These are phyloP conservation scores for Scortum barcoo DNA, from an alignment of 2,113 vertebrate species.

Conservation along the genomic window DNA sequence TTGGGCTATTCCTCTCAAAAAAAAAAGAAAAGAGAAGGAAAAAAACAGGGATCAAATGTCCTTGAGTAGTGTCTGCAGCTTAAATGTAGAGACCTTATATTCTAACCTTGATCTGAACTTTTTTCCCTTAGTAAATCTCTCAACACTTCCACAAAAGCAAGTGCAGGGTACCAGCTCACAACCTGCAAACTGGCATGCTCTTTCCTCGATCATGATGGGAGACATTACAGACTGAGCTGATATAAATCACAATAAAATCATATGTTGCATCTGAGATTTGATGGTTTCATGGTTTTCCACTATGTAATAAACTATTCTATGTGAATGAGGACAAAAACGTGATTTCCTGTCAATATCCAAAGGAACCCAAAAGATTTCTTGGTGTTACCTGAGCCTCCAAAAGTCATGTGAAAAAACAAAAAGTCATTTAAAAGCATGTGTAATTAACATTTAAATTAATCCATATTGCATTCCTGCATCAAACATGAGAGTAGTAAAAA, in stretches of 20 bases:
- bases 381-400: background rate
- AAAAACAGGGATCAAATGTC: conserved; percentile 6
- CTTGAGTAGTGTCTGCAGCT: background rate
- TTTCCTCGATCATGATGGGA: background rate
- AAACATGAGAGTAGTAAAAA: background rate
- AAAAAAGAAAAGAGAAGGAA: too few relatives aligned
- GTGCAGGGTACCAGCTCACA: background rate
- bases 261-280: background rate
- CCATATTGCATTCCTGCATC: background rate
- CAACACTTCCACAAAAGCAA: background rate
- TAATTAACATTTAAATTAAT: background rate
- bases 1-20: conserved; percentile 8
- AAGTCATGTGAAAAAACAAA: background rate
- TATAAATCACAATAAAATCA: background rate
- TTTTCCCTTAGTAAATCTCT: background rate
- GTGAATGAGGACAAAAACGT: background rate
- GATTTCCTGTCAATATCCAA: background rate
- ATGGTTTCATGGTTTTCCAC: too few relatives aligned
- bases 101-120: conserved; percentile 32
- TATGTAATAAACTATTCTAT: too few relatives aligned
- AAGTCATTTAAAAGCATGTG: background rate
- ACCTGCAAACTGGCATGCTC: background rate
- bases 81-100: conserved; percentile 7
- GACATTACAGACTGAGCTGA: background rate
- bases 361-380: background rate